phyloP scores from a whole-genome alignment of 35 echinoderm and acorn worm genomes.

The Stichopus chloronotus region DNA sequence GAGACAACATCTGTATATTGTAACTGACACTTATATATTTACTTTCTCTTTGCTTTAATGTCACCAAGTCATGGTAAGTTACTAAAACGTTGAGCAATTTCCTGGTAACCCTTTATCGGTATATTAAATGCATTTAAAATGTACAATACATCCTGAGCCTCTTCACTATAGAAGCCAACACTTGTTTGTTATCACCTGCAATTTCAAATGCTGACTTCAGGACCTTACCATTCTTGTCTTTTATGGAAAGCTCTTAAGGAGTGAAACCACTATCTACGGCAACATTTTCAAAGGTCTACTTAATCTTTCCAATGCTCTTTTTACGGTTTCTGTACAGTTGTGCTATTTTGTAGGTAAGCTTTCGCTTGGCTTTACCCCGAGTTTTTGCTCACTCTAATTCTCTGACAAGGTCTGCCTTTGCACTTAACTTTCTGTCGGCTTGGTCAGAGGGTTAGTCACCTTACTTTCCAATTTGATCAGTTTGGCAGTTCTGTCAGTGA shows the following conservation, averaged over 20 bases:
- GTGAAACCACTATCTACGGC: neutral
- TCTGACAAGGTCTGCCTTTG: no score
- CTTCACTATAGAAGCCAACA: neutral
- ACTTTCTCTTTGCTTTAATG: neutral
- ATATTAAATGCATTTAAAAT: slow-evolving; percentile 74
- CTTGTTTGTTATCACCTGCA: neutral
- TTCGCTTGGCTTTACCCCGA: no score
- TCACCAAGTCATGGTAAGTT: slow-evolving; percentile 42
- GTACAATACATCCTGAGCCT: slow-evolving; percentile 49
- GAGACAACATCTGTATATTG: neutral
- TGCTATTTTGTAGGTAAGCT: no score
- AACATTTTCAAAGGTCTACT: no score
- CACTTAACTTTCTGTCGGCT: no score
- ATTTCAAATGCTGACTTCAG: slow-evolving; percentile 5
- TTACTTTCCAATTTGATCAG: no score
- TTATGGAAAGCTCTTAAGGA: neutral
- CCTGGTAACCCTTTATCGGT: slow-evolving; percentile 62
- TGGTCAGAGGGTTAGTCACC: no score
- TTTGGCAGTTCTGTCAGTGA: neutral
- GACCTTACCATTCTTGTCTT: slow-evolving; percentile 22
- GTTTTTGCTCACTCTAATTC: no score
- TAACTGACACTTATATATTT: slow-evolving; percentile 3
- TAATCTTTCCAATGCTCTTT: no score
- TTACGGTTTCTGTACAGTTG: no score
- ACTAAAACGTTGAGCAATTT: slow-evolving; percentile 38